A percentile compares a stretch with the other conserved stretches of the same genome.
Conservation (phyloP, 2,888 invertebrate species). For the Drosophila pegasa region DNA sequence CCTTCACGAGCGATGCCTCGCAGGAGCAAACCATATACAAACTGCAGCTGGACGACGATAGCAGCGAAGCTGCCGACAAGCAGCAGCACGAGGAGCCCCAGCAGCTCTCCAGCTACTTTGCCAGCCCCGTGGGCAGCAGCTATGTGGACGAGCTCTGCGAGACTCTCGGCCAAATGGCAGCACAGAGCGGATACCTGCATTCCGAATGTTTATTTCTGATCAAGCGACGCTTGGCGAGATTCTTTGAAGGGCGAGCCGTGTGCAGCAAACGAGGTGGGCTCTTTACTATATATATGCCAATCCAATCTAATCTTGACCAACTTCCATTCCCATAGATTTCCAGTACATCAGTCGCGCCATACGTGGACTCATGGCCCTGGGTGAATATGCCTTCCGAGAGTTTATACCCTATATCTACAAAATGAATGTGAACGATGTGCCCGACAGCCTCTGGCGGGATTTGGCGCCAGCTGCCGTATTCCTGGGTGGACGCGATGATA, state of each 20-base stretch:
- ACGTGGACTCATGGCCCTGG: conserved; percentile 81
- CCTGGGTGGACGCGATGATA: conserved; percentile 81
- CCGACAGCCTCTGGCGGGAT: conserved; percentile 78
- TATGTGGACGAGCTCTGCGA: conserved; percentile 80
- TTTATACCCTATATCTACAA: conserved; percentile 83
- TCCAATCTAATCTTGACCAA: too few relatives aligned
- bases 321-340: conserved; percentile 68
- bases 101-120: conserved; percentile 76
- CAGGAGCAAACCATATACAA: conserved; percentile 75
- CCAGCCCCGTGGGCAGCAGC: conserved; percentile 74
- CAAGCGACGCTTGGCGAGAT: conserved; percentile 75
- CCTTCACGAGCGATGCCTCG: conserved; percentile 29
- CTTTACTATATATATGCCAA: not conserved
- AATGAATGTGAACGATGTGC: conserved; percentile 72
- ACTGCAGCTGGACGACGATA: conserved; percentile 77
- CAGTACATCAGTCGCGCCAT: conserved; percentile 82
- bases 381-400: conserved; percentile 84
- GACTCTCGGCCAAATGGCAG: conserved; percentile 82
- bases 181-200: conserved; percentile 82
- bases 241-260: conserved; percentile 77
- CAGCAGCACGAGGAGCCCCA: conserved; percentile 49
- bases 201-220: conserved; percentile 82
- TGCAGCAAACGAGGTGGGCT: conserved; percentile 72
- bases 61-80: conserved; percentile 42
- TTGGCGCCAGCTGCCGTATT: conserved; percentile 81